These are phyloP conservation scores for Calypte anna DNA, from an alignment of 2,113 vertebrate genomes.

Conservation along the genomic window DNA sequence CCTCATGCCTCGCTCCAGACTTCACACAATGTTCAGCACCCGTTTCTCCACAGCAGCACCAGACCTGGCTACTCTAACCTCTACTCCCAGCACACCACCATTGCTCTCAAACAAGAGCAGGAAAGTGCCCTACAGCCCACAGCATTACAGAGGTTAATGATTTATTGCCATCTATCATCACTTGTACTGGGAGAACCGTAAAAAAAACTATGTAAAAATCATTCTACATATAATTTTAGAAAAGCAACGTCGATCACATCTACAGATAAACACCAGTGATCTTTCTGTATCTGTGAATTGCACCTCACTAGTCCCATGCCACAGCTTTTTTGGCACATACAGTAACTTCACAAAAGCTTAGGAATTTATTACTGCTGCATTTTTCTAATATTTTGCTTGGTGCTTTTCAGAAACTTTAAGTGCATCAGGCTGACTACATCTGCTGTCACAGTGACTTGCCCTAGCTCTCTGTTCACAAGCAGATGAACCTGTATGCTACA, in stretches of 20 bases:
- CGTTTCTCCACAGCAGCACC: not conserved
- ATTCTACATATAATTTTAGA: not conserved
- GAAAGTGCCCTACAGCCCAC: not conserved
- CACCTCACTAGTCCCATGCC: not conserved
- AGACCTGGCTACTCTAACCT: not conserved
- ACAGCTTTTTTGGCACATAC: not conserved
- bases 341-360: not conserved
- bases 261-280: not conserved
- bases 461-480: not conserved
- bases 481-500: not conserved
- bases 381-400: not conserved
- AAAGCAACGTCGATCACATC: not conserved
- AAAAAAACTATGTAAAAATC: not conserved
- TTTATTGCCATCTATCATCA: not conserved
- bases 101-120: not conserved
- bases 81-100: not conserved
- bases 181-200: accelerated
- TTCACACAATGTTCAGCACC: not conserved
- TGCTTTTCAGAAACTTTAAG: not conserved
- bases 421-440: not conserved
- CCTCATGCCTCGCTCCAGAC: accelerated
- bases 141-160: not conserved
- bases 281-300: not conserved
- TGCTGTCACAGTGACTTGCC: not conserved
- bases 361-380: no score